Conservation (phyloP, 1,140 invertebrate species). For the Bombus haemorrhoidalis region DNA sequence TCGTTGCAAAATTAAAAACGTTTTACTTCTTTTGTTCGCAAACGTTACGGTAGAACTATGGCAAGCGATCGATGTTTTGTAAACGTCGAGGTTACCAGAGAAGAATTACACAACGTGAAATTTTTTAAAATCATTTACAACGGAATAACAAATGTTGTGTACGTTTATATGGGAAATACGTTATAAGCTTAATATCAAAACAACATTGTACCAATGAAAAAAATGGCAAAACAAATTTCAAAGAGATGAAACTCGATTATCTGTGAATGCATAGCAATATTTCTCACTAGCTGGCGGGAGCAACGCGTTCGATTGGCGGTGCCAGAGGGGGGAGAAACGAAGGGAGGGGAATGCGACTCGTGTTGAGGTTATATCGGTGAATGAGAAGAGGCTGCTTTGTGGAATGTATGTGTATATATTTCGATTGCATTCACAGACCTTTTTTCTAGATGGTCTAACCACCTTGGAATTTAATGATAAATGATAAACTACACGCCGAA, state of each 20-base stretch:
- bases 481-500: constrained; percentile 48
- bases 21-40: neutral
- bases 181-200: neutral
- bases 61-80: neutral
- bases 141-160: neutral
- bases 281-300: neutral
- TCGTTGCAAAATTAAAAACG: neutral
- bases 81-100: neutral
- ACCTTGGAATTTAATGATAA: constrained; percentile 64
- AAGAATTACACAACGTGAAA: neutral
- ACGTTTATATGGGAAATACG: neutral
- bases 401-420: constrained; percentile 40
- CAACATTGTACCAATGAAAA: no score
- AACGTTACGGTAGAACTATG: neutral
- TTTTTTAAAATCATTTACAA: neutral
- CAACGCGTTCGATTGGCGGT: neutral
- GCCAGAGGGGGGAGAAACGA: neutral
- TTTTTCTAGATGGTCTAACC: constrained; percentile 28
- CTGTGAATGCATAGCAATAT: constrained; percentile 1
- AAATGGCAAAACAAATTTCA: neutral
- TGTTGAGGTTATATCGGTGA: constrained; percentile 3
- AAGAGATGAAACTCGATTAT: constrained; percentile 22
- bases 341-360: neutral
- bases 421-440: constrained; percentile 31
- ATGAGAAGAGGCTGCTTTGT: neutral